A percentile compares a stretch with the other conserved stretches of the same genome.
phyloP scores from a whole-genome alignment of 2,113 vertebrate species.

The Calidris pygmaea region DNA sequence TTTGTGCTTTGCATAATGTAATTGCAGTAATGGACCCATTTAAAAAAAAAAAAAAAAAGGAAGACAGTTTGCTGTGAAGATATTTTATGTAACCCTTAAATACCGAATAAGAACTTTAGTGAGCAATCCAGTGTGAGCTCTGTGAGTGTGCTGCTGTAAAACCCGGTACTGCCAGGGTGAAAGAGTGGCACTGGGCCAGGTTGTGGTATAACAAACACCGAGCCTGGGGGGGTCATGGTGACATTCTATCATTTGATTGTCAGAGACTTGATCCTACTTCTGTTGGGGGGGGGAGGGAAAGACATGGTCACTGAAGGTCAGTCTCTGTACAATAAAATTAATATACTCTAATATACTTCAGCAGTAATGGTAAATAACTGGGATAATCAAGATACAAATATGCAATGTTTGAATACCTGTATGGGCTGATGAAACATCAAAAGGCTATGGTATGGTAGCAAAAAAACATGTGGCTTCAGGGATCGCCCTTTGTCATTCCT shows the following conservation, averaged over 20 bases:
- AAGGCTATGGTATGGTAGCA: background rate
- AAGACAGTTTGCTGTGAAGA: background rate
- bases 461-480: background rate
- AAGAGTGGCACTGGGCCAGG: background rate
- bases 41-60: background rate
- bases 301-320: background rate
- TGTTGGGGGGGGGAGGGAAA: background rate
- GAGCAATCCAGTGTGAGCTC: background rate
- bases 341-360: background rate
- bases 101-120: background rate
- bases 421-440: background rate
- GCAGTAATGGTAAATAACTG: background rate
- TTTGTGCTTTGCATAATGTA: constrained; percentile 1
- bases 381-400: background rate
- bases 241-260: background rate
- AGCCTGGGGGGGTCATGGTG: too few species aligned
- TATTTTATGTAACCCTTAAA: constrained; percentile 1
- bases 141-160: background rate
- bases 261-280: background rate
- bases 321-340: background rate
- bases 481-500: background rate
- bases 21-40: background rate
- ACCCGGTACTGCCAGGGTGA: fast-evolving
- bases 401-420: fast-evolving
- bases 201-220: fast-evolving